These are phyloP conservation scores for Apistogramma diplotaenia DNA, from an alignment of 2,113 vertebrate species.

Conservation along the genomic window DNA sequence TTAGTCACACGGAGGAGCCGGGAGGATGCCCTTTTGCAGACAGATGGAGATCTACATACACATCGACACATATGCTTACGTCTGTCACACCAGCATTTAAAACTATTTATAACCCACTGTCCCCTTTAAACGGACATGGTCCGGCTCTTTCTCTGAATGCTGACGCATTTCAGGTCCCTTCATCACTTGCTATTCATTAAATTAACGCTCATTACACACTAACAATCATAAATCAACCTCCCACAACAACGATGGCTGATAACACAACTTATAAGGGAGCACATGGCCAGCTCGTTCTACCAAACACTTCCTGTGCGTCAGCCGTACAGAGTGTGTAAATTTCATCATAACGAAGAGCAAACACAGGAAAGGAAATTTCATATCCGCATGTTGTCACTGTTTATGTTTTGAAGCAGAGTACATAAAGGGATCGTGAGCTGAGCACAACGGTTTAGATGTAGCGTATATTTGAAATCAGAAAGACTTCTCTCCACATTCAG, in stretches of 20 bases:
- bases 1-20: slow-evolving; percentile 24
- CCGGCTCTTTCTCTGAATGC: slow-evolving; percentile 55
- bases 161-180: slow-evolving; percentile 70
- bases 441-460: slow-evolving; percentile 26
- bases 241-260: slow-evolving; percentile 65
- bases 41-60: slow-evolving; percentile 35
- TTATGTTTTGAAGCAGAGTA: slow-evolving; percentile 54
- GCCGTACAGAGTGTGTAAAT: slow-evolving; percentile 55
- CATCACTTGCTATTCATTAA: slow-evolving; percentile 66
- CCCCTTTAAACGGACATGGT: slow-evolving; percentile 53
- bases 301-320: slow-evolving; percentile 69
- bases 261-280: slow-evolving; percentile 55
- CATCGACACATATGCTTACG: slow-evolving; percentile 62
- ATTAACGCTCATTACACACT: slow-evolving; percentile 64
- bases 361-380: slow-evolving; percentile 73
- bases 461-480: slow-evolving; percentile 30
- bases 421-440: not conserved
- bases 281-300: slow-evolving; percentile 35
- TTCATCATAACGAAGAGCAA: slow-evolving; percentile 65
- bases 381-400: slow-evolving; percentile 67
- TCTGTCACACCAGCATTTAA: slow-evolving; percentile 50
- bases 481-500: slow-evolving; percentile 42
- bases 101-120: slow-evolving; percentile 62
- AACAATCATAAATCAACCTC: slow-evolving; percentile 67
- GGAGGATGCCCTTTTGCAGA: slow-evolving; percentile 51